Evolutionary conservation across 2,888 invertebrate species (phyloP).

Genomic region (Cephus pygmeus): DNA sequence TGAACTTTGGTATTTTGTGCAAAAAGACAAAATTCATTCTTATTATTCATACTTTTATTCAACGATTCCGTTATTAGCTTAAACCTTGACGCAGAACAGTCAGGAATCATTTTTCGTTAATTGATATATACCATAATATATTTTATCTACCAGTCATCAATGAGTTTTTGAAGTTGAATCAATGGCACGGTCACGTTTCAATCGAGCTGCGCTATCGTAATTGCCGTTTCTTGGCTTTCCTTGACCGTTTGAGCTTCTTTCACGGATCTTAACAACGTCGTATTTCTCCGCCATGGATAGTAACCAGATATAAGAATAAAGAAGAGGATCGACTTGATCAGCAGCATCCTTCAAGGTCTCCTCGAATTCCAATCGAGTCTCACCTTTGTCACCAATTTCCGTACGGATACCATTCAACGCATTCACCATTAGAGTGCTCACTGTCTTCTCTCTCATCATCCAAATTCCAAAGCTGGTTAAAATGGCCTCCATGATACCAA

Average conservation of each 20-base stretch:
- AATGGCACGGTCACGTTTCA: neutral
- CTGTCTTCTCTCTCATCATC: conserved; percentile 35
- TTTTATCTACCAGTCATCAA: neutral
- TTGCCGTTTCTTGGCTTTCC: neutral
- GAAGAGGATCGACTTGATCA: conserved; percentile 42
- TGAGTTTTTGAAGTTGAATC: neutral
- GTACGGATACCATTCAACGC: conserved; percentile 40
- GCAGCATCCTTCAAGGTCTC: conserved; percentile 39
- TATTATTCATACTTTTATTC: neutral
- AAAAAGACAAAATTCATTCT: neutral
- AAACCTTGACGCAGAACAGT: neutral
- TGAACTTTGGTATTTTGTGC: neutral
- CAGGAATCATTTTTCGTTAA: neutral
- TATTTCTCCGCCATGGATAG: conserved; percentile 37
- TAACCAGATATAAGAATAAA: conserved; percentile 40
- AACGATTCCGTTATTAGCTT: neutral
- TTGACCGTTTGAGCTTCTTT: conserved; percentile 15
- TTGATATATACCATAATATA: neutral
- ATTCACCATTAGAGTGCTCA: conserved; percentile 29
- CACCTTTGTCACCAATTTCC: conserved; percentile 30
- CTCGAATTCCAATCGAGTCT: conserved; percentile 40
- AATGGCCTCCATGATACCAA: conserved; percentile 39
- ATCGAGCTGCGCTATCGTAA: neutral
- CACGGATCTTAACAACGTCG: conserved; percentile 36
- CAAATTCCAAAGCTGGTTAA: conserved; percentile 40